Percentiles rank a stretch among this genome's conserved stretches.
Conservation (phyloP, 2,797 vertebrate species). For the Chrosomus eos region DNA sequence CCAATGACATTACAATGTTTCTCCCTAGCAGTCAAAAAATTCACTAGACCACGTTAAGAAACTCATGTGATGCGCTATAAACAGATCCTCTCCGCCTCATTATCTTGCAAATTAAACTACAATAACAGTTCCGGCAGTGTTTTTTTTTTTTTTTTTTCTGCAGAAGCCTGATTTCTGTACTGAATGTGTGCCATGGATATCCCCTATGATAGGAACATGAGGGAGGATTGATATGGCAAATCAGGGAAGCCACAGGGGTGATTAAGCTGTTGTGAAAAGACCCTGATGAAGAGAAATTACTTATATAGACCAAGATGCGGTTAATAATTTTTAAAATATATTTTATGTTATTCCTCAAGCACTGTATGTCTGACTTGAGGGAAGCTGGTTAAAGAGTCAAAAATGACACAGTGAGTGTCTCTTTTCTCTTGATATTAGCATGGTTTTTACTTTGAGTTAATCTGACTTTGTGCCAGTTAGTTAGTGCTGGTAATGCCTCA, state of each 20-base stretch:
- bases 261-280: constrained; percentile 44
- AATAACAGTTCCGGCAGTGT: not conserved
- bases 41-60: not conserved
- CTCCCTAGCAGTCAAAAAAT: not conserved
- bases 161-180: constrained; percentile 32
- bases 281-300: constrained; percentile 44
- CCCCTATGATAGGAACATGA: constrained; percentile 22
- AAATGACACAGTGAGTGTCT: too few relatives aligned
- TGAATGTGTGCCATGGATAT: constrained; percentile 29
- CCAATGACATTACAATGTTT: constrained; percentile 21
- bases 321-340: not conserved
- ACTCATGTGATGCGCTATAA: not conserved
- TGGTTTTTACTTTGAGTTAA: constrained; percentile 3
- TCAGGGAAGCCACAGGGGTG: constrained; percentile 49
- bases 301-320: constrained; percentile 42
- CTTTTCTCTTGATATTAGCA: constrained; percentile 24
- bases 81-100: not conserved
- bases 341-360: constrained; percentile 7
- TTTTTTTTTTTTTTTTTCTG: not conserved
- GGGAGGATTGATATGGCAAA: constrained; percentile 50
- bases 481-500: constrained; percentile 16
- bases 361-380: constrained; percentile 36
- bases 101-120: not conserved
- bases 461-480: constrained; percentile 25
- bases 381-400: constrained; percentile 18